Evolutionary conservation across 2,113 vertebrate species (phyloP).

Genomic region (Rhinolophus sinicus): DNA sequence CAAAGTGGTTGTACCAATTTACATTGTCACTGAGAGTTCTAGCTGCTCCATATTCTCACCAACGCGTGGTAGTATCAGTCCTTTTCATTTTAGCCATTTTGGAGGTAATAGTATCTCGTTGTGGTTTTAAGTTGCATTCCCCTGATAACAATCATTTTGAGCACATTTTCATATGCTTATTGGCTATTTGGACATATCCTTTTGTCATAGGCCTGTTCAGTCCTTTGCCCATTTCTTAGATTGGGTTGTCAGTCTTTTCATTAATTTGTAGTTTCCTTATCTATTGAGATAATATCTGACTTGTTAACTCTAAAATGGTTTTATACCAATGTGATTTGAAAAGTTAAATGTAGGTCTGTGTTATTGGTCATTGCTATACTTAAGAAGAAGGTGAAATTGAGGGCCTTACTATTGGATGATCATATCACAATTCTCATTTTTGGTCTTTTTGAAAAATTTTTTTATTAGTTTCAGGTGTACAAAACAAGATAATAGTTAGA

Average conservation of each 20-base stretch:
- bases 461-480: too few species aligned
- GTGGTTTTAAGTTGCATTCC: neutral
- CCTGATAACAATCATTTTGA: neutral
- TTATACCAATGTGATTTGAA: neutral
- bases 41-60: neutral
- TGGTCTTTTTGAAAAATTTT: neutral
- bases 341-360: constrained; percentile 7
- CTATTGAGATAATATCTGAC: neutral
- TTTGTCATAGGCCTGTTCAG: neutral
- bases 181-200: neutral
- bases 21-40: neutral
- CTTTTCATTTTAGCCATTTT: constrained; percentile 27
- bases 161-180: neutral
- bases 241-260: neutral
- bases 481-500: too few species aligned
- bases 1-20: neutral
- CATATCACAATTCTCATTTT: constrained; percentile 25
- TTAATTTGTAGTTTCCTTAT: constrained; percentile 31
- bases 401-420: neutral
- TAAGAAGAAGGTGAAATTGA: neutral
- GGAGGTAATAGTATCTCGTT: neutral
- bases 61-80: neutral
- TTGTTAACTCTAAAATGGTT: constrained; percentile 28
- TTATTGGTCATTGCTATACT: neutral
- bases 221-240: neutral